Percentiles rank a stretch among this genome's conserved stretches.
Conservation (phyloP, 2,797 vertebrate genomes). For the Discoglossus pictus region DNA sequence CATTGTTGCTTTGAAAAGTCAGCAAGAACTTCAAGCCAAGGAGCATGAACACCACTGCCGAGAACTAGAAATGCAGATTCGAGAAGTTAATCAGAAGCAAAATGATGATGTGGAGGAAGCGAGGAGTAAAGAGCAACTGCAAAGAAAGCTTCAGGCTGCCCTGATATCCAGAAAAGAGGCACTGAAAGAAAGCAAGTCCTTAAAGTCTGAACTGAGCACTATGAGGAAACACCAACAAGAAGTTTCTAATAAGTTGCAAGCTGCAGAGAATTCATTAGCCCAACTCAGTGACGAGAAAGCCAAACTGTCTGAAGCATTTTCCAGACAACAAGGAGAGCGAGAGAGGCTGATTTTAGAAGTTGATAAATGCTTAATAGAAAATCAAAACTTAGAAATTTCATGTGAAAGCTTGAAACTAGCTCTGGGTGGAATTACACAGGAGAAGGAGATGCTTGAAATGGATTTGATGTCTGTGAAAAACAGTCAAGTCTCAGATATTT, state of each 20-base stretch:
- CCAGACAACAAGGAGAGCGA: slow-evolving; percentile 71
- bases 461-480: slow-evolving; percentile 73
- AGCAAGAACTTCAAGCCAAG: slow-evolving; percentile 70
- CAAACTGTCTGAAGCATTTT: slow-evolving; percentile 63
- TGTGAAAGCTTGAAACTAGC: slow-evolving; percentile 88
- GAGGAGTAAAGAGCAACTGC: slow-evolving; percentile 79
- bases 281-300: slow-evolving; percentile 62
- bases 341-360: slow-evolving; percentile 81
- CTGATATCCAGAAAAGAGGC: slow-evolving; percentile 92
- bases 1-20: slow-evolving; percentile 71
- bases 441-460: slow-evolving; percentile 78
- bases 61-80: slow-evolving; percentile 72
- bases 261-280: slow-evolving; percentile 58
- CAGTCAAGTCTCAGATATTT: slow-evolving; percentile 65
- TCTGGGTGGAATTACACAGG: slow-evolving; percentile 77
- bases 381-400: slow-evolving; percentile 80
- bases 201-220: slow-evolving; percentile 79
- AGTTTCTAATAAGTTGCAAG: slow-evolving; percentile 67
- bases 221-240: slow-evolving; percentile 64
- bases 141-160: slow-evolving; percentile 93
- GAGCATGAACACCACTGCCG: slow-evolving; percentile 74
- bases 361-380: slow-evolving; percentile 79
- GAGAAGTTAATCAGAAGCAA: slow-evolving; percentile 73
- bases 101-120: slow-evolving; percentile 68
- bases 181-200: slow-evolving; percentile 83